Conservation (phyloP, 2,797 vertebrate genomes). For the Pseudomugil tenellus region DNA sequence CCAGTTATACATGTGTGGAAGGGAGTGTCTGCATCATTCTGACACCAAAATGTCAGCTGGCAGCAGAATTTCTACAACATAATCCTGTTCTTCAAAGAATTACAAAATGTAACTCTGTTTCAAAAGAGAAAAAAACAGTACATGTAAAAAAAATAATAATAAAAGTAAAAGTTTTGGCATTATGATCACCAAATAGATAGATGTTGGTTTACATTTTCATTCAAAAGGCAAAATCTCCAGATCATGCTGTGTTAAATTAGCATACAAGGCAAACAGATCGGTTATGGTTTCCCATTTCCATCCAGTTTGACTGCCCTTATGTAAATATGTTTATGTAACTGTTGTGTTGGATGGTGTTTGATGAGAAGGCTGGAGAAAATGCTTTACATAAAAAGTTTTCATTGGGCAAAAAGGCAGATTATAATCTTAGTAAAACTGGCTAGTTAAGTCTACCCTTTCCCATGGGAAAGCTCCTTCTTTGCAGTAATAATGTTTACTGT, state of each 20-base stretch:
- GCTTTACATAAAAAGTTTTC: conserved; percentile 1
- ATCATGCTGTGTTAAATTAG: not conserved
- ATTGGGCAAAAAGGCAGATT: conserved; percentile 7
- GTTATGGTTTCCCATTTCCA: not conserved
- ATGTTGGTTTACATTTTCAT: not conserved
- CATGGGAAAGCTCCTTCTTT: conserved; percentile 15
- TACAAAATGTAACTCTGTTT: not conserved
- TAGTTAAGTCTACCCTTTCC: conserved; percentile 37
- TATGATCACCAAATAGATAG: not conserved
- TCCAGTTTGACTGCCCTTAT: not conserved
- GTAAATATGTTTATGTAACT: not conserved
- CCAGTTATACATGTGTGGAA: not conserved
- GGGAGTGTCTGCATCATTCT: not conserved
- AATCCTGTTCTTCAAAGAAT: too few species aligned
- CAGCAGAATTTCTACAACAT: not conserved
- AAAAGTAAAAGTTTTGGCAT: not conserved
- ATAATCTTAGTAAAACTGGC: conserved; percentile 44
- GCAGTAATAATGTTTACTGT: conserved; percentile 1
- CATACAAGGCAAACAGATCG: not conserved
- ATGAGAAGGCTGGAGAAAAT: conserved; percentile 9
- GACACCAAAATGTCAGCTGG: not conserved
- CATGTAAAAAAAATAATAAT: not conserved
- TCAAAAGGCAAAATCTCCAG: not conserved
- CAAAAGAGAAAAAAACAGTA: not conserved
- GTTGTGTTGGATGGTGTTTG: not conserved